Evolutionary conservation across 35 echinoderm and acorn worm species (phyloP), one percentile per base, ranked within the genome.

Genomic region (Acanthaster planci): DNA sequence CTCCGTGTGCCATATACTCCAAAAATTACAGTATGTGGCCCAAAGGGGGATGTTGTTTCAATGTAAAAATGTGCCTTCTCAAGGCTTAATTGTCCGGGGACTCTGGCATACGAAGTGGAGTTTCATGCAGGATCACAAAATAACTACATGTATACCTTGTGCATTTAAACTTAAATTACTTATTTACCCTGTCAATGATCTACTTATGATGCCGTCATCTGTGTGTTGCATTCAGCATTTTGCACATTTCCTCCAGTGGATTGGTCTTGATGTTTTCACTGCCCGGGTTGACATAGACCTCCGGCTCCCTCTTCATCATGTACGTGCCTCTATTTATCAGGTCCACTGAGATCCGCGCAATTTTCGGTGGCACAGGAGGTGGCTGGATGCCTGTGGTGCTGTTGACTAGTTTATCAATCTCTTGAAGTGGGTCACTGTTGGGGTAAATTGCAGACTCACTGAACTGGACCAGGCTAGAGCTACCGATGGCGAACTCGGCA

Each of bases 171-270:
- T n/a, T n/a, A n/a, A n/a, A n/a, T n/a, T n/a, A n/a, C n/a, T n/a
- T n/a, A n/a, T n/a, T n/a, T n/a, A n/a, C n/a, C n/a, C n/a, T n/a
- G n/a, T n/a, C n/a, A n/a, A n/a, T n/a, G n/a, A n/a, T n/a, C n/a
- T n/a, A n/a, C n/a, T n/a, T n/a, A 72, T 29, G 23, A 9, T 29
- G 64, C 0, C 30, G 64, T 72, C 64, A 72, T 72, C 64, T 72
- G 64, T 72, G 64, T 52, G 87, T 82, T 19, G 80, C 79, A 54
- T 90, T 90, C 7, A 90, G 79, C 87, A 90, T 82, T 84, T 82
- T 90, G 37, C 82, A 80, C 79, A 90, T 90, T 44, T 90, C 87
- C 39, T 90, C 80, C 31, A 90, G 40, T 7, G 87, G 87, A 56
- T 90, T 82, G 47, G 59, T 82, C 57, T 40, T 55, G 4, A 83